Percentiles rank a stretch among this genome's conserved stretches.
phyloP scores from a whole-genome alignment of 2,113 vertebrate species.

The Misgurnus mizolepis region DNA sequence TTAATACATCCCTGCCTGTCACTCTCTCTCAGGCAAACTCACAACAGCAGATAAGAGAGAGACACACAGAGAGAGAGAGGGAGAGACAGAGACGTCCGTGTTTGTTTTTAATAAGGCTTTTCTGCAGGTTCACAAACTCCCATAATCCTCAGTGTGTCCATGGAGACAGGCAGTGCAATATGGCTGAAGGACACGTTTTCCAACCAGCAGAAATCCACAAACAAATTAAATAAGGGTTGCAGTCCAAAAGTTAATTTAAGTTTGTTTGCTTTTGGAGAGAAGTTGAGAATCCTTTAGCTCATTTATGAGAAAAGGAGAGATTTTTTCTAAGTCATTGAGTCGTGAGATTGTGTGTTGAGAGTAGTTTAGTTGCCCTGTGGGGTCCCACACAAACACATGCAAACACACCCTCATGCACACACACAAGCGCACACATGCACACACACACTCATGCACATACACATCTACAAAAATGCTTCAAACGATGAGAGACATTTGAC shows the following conservation, averaged over 20 bases:
- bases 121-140: constrained; percentile 29
- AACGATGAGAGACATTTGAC: no score
- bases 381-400: constrained; percentile 29
- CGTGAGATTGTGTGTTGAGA: constrained; percentile 75
- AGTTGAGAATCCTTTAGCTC: constrained; percentile 61
- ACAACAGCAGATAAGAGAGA: neutral
- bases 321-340: constrained; percentile 77
- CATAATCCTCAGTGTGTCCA: constrained; percentile 57
- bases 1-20: constrained; percentile 5
- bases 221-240: constrained; percentile 53
- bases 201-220: constrained; percentile 58
- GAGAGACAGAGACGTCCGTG: constrained; percentile 3
- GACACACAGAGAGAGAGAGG: neutral
- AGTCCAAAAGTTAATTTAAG: constrained; percentile 53
- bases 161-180: constrained; percentile 54
- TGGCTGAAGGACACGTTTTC: constrained; percentile 46
- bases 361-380: constrained; percentile 43
- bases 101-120: constrained; percentile 66
- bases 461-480: no score
- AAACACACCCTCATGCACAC: neutral
- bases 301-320: constrained; percentile 70
- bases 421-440: no score
- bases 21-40: neutral
- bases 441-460: neutral
- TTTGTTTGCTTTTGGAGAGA: constrained; percentile 52